phyloP scores from a whole-genome alignment of 2,888 invertebrate species.

The Tromatobia lineatoria region DNA sequence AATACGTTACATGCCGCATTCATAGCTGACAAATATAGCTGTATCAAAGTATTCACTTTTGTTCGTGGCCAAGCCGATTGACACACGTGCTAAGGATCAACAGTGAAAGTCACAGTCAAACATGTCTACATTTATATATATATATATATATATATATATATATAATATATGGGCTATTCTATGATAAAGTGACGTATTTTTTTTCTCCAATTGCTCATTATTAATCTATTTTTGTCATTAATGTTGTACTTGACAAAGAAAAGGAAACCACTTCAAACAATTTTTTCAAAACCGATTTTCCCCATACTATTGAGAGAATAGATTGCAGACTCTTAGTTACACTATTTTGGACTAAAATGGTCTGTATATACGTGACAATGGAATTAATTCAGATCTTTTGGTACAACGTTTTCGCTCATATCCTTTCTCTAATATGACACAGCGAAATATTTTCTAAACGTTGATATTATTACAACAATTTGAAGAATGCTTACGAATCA shows the following conservation, averaged over 20 bases:
- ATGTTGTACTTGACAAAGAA: too few species aligned
- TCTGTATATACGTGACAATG: background rate
- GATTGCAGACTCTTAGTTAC: background rate
- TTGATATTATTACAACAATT: background rate
- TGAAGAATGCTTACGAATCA: background rate
- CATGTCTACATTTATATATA: background rate
- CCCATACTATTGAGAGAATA: background rate
- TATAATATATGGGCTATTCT: background rate
- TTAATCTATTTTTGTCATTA: background rate
- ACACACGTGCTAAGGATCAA: background rate
- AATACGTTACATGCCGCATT: background rate
- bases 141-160: too few species aligned
- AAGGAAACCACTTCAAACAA: background rate
- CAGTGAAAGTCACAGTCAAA: constrained; percentile 18
- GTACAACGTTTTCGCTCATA: background rate
- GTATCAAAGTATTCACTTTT: background rate
- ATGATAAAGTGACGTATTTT: background rate
- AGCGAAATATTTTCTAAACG: background rate
- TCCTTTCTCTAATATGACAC: constrained; percentile 2
- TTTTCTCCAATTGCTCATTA: background rate
- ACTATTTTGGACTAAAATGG: background rate
- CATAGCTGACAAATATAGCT: background rate
- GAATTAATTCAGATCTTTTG: background rate
- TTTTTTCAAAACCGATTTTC: background rate
- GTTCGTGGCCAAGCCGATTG: background rate